phyloP scores from a whole-genome alignment of 2,113 vertebrate genomes.

The Platichthys flesus region DNA sequence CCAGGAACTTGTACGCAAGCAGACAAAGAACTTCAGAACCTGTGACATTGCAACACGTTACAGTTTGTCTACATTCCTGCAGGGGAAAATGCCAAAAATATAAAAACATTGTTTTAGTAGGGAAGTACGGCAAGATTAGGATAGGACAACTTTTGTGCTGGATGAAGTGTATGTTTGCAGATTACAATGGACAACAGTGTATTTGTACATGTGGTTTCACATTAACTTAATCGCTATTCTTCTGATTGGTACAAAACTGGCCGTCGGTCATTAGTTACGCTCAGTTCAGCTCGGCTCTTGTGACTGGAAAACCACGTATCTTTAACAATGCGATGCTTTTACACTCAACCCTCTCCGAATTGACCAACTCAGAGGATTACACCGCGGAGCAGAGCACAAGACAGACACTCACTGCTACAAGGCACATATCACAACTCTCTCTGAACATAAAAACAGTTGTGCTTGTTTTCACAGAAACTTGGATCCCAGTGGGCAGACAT shows the following conservation, averaged over 20 bases:
- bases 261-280: slow-evolving; percentile 59
- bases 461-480: slow-evolving; percentile 1
- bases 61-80: too few relatives aligned
- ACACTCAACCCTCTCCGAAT: slow-evolving; percentile 35
- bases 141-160: neutral
- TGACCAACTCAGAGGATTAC: slow-evolving; percentile 22
- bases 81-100: too few relatives aligned
- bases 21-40: too few relatives aligned
- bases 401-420: slow-evolving; percentile 1
- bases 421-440: slow-evolving; percentile 20
- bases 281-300: slow-evolving; percentile 50
- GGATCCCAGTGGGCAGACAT: slow-evolving; percentile 1
- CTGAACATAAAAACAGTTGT: slow-evolving; percentile 19
- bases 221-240: slow-evolving; percentile 1
- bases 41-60: too few relatives aligned
- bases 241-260: slow-evolving; percentile 37
- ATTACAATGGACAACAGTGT: neutral
- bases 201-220: slow-evolving; percentile 26
- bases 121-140: too few relatives aligned
- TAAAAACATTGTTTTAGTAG: too few relatives aligned
- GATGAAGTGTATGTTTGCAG: neutral
- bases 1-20: too few relatives aligned
- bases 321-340: slow-evolving; percentile 54
- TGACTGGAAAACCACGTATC: slow-evolving; percentile 51
- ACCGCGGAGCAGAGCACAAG: slow-evolving; percentile 29